phyloP scores from a whole-genome alignment of 2,888 invertebrate genomes.

The Plebejus melissa region DNA sequence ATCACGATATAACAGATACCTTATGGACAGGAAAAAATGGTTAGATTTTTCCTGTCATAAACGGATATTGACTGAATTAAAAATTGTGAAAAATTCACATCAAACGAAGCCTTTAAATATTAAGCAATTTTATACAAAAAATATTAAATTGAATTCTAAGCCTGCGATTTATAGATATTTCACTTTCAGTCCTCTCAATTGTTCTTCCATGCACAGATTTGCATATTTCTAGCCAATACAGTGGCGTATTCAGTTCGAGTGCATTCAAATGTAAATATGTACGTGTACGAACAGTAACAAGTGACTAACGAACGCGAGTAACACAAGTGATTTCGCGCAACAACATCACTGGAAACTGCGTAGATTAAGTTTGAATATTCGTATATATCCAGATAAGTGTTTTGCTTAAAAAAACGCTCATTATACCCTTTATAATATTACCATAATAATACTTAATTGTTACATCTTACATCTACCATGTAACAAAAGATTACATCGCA shows the following conservation, averaged over 20 bases:
- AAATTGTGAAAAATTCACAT: neutral
- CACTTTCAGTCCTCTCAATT: constrained; percentile 32
- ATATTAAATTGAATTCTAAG: neutral
- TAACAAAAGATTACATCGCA: too few relatives aligned
- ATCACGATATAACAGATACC: neutral
- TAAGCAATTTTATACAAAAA: neutral
- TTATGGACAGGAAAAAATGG: neutral
- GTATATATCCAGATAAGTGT: constrained; percentile 1
- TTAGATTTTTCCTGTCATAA: neutral
- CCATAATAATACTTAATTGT: too few relatives aligned
- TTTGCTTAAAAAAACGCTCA: neutral
- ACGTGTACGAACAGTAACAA: constrained; percentile 57
- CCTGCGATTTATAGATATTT: neutral
- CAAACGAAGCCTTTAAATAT: neutral
- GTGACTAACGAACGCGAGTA: constrained; percentile 66
- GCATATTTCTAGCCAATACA: constrained; percentile 48
- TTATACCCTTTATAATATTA: neutral
- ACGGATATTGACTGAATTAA: neutral
- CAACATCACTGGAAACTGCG: constrained; percentile 35
- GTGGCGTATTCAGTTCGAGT: constrained; percentile 42
- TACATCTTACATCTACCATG: neutral
- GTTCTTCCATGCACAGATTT: constrained; percentile 38
- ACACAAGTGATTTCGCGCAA: constrained; percentile 54
- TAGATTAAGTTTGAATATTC: constrained; percentile 29
- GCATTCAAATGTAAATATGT: constrained; percentile 62